Evolutionary conservation across 1,140 invertebrate genomes (phyloP).

Genomic region (Atta texana): DNA sequence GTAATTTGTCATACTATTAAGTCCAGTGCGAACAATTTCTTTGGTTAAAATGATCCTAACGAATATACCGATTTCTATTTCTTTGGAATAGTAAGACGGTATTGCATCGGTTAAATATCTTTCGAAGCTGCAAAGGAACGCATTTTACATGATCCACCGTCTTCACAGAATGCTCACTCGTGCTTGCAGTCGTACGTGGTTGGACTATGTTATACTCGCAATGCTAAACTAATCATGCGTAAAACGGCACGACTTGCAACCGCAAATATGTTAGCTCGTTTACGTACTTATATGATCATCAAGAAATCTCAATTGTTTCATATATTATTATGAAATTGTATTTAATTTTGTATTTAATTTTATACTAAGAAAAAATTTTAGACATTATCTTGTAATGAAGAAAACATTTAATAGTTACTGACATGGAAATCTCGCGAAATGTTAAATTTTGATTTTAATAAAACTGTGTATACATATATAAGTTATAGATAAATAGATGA

Average conservation of each 20-base stretch:
- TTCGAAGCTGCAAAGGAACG: conserved; percentile 32
- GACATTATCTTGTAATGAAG: background rate
- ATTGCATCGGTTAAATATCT: conserved; percentile 27
- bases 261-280: background rate
- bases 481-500: too few relatives aligned
- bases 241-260: conserved; percentile 32
- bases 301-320: background rate
- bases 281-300: background rate
- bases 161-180: conserved; percentile 38
- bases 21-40: background rate
- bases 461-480: too few relatives aligned
- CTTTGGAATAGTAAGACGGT: conserved; percentile 19
- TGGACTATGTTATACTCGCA: conserved; percentile 6
- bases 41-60: background rate
- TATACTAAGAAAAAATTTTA: background rate
- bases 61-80: conserved; percentile 39
- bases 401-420: background rate
- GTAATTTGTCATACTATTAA: background rate
- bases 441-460: too few relatives aligned
- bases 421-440: background rate
- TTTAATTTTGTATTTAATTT: background rate
- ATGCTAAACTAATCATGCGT: conserved; percentile 20
- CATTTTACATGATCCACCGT: conserved; percentile 46
- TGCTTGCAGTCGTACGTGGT: conserved; percentile 44
- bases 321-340: background rate